Evolutionary conservation across 2,113 vertebrate genomes (phyloP), one percentile per base, ranked within the genome.

Genomic region (Phrynocephalus versicolor): DNA sequence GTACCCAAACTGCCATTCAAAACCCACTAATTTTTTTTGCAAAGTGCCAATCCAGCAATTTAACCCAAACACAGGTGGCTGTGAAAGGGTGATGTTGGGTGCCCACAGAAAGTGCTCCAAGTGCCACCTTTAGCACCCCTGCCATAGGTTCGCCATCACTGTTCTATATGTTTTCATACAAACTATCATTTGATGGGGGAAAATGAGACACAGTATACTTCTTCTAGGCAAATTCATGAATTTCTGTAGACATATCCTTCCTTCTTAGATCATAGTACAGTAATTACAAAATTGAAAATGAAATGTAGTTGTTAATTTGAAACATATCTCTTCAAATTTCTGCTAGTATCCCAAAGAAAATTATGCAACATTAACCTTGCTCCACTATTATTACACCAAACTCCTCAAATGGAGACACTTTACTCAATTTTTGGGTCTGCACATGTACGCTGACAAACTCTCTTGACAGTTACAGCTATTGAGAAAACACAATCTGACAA

Each of bases 191-290:
- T 23, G 9, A 67, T 30, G 2, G 58, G 25, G 30, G 74, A 62
- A 74, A 16, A 2, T 51, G 35, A 62, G 41, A 80, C n/a, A 65
- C 25, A 55, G 6, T 71, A 70, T 62, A 58, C 33, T 1, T 10
- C 9, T 37, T 33, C 41, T 62, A 39, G 30, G 81, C n/a, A 62
- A 45, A 21, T 2, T 9, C 15, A 14, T 69, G 27, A 84, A 86
- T 9, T 39, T 30, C 14, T 71, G 8, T 15, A 45, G 30, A 33
- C 3, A 60, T 14, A 79, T 71, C 25, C 1, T 35, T 10, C 75
- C 57, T 73, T 85, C 77, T 58, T 23, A 0, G 0, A 6, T 51
- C 30, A 6, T 16, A 60, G 37, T 14, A 35, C 19, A 60, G 37
- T 14, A 35, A 85, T 1, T 25, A 18, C 39, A 51, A 0, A 12